These are phyloP conservation scores for Murina feae DNA, from an alignment of 2,113 vertebrate genomes.

Conservation along the genomic window DNA sequence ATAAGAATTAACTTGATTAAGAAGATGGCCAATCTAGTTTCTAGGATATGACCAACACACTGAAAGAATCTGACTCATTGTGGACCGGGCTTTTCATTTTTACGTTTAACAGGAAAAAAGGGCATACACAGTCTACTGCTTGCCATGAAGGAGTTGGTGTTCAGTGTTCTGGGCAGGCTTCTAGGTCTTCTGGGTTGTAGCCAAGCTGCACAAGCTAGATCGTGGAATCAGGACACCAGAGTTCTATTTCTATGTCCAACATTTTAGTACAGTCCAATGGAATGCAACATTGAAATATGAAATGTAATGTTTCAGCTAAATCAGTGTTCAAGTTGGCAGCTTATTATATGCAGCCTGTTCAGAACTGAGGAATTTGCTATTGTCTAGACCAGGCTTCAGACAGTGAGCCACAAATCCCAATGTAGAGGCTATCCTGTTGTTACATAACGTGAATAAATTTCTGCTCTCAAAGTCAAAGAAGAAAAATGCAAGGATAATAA, in stretches of 20 bases:
- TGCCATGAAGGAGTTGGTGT: background rate
- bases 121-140: background rate
- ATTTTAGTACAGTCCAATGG: constrained; percentile 55
- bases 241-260: constrained; percentile 35
- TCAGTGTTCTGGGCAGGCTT: background rate
- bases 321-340: constrained; percentile 58
- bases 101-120: background rate
- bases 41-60: background rate
- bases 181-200: background rate
- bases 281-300: constrained; percentile 62
- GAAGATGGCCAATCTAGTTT: background rate
- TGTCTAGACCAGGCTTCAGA: constrained; percentile 70
- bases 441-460: constrained; percentile 59
- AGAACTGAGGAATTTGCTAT: constrained; percentile 63
- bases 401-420: constrained; percentile 58
- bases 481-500: constrained; percentile 44
- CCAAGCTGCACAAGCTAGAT: constrained; percentile 43
- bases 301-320: constrained; percentile 64
- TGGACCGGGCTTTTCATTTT: background rate
- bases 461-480: constrained; percentile 6
- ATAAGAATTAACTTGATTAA: background rate
- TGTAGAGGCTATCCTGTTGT: constrained; percentile 44
- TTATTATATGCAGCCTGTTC: constrained; percentile 26
- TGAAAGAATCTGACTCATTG: background rate
- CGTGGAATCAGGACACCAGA: constrained; percentile 42